A percentile compares a stretch with the other conserved stretches of the same genome.
phyloP scores from a whole-genome alignment of 2,888 invertebrate genomes.

The Agrenia bidenticulata region DNA sequence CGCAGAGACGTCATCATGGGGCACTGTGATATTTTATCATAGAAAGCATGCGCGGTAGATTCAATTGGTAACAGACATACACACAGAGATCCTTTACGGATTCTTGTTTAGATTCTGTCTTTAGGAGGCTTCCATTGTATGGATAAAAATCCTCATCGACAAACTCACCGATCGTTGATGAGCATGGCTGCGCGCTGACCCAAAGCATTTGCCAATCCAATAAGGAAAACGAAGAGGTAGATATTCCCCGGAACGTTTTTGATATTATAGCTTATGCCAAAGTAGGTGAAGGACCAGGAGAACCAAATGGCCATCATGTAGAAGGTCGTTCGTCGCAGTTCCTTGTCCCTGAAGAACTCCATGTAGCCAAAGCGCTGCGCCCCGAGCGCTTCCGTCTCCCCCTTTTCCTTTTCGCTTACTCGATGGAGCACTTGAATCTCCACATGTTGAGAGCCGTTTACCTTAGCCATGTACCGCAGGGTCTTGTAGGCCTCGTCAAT shows the following conservation, averaged over 20 bases:
- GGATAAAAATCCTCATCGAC: neutral
- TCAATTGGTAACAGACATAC: neutral
- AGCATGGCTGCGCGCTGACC: conserved; percentile 36
- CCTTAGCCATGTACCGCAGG: conserved; percentile 39
- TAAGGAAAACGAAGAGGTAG: conserved; percentile 29
- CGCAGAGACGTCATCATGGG: too few species aligned
- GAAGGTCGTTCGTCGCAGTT: conserved; percentile 19
- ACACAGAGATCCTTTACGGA: too few species aligned
- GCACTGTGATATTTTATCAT: too few species aligned
- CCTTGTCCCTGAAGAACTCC: conserved; percentile 31
- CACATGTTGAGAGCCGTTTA: conserved; percentile 36
- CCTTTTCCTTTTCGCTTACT: conserved; percentile 37
- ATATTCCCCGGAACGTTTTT: conserved; percentile 37
- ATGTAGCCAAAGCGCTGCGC: conserved; percentile 22
- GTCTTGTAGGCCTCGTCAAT: conserved; percentile 43
- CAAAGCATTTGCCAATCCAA: conserved; percentile 38
- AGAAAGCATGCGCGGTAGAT: too few species aligned
- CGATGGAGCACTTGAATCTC: conserved; percentile 27
- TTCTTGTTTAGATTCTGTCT: neutral
- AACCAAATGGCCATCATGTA: conserved; percentile 39
- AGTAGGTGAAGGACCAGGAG: conserved; percentile 35
- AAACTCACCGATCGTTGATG: conserved; percentile 26
- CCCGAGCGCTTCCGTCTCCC: conserved; percentile 7
- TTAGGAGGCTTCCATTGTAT: neutral
- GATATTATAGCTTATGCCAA: conserved; percentile 42